Evolutionary conservation across 1,140 invertebrate genomes (phyloP).

Genomic region (Ladona fulva): DNA sequence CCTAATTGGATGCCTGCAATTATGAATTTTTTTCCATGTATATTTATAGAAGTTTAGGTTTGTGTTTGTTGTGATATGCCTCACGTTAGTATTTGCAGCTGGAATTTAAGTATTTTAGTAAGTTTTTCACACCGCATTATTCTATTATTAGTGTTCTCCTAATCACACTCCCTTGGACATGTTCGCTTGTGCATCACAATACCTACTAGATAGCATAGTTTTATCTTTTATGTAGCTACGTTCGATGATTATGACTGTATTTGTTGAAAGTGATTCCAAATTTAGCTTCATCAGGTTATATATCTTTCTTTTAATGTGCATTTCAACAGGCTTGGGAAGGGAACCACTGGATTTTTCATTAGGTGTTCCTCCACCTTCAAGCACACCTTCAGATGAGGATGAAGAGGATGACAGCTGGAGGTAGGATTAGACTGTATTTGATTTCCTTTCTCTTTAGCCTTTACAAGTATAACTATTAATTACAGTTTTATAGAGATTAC

Average conservation of each 20-base stretch:
- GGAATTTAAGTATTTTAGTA: not conserved
- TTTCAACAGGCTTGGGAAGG: not conserved
- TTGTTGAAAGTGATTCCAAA: not conserved
- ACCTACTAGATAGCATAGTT: not conserved
- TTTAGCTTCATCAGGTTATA: not conserved
- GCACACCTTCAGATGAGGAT: conserved; percentile 18
- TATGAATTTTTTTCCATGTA: not conserved
- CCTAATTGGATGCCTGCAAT: conserved; percentile 8
- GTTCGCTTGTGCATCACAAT: not conserved
- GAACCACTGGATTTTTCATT: not conserved
- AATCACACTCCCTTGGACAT: not conserved
- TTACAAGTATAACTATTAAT: too few species aligned
- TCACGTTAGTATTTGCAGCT: conserved; percentile 9
- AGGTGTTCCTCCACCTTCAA: not conserved
- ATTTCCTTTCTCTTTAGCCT: not conserved
- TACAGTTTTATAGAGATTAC: too few species aligned
- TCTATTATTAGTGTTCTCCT: not conserved
- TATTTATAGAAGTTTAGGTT: not conserved
- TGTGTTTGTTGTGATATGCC: conserved; percentile 5
- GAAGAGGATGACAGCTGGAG: conserved; percentile 43
- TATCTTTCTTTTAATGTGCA: not conserved
- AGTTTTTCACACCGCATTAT: not conserved
- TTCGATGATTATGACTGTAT: not conserved
- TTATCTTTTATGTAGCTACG: not conserved
- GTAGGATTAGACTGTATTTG: conserved; percentile 26